Percentiles rank a stretch among this genome's conserved stretches.
Conservation (phyloP, 2,888 invertebrate genomes). For the Drosophila quinaria region DNA sequence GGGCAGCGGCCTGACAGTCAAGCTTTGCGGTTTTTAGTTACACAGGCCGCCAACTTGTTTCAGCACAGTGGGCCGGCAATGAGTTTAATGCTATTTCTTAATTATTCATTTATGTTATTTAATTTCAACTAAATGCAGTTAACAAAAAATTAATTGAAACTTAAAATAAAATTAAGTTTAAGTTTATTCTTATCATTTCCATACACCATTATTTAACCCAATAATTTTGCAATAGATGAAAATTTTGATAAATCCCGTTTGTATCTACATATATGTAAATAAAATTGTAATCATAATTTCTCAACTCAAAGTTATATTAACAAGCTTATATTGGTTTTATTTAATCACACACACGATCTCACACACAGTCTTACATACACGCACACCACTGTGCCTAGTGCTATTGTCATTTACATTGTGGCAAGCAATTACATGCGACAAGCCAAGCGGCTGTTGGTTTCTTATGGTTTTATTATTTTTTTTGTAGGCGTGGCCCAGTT, state of each 20-base stretch:
- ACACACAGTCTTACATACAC: no score
- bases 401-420: constrained; percentile 79
- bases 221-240: no score
- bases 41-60: constrained; percentile 68
- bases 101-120: not conserved
- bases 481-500: constrained; percentile 78
- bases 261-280: no score
- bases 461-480: constrained; percentile 59
- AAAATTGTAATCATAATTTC: not conserved
- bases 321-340: not conserved
- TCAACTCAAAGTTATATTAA: not conserved
- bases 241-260: no score
- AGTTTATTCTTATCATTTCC: no score
- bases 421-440: constrained; percentile 79
- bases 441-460: constrained; percentile 67
- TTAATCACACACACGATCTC: not conserved
- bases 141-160: no score
- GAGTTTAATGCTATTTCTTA: not conserved
- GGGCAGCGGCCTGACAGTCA: constrained; percentile 36
- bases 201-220: no score
- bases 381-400: constrained; percentile 63
- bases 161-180: no score
- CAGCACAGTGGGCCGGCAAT: constrained; percentile 53
- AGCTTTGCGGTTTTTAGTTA: constrained; percentile 81
- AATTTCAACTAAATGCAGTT: no score